phyloP scores from a whole-genome alignment of 1,140 invertebrate genomes.

The Dreissena rostriformis region DNA sequence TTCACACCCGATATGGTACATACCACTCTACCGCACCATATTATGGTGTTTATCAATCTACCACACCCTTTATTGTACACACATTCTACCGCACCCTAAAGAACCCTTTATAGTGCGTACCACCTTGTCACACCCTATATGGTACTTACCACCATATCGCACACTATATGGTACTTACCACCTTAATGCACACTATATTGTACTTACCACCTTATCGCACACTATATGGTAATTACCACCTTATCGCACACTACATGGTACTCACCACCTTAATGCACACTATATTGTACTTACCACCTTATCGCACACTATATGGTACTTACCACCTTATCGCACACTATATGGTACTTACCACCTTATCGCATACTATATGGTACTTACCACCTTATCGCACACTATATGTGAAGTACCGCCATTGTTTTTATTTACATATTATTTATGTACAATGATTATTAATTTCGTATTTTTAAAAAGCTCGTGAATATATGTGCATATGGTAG shows the following conservation, averaged over 20 bases:
- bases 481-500: background rate
- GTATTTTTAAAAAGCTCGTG: background rate
- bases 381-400: background rate
- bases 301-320: background rate
- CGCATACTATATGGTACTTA: background rate
- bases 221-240: background rate
- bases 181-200: background rate
- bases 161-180: background rate
- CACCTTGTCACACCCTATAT: background rate
- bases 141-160: background rate
- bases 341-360: too few species aligned
- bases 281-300: background rate
- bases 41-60: background rate
- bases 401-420: too few species aligned
- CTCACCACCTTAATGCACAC: background rate
- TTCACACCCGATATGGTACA: conserved; percentile 75
- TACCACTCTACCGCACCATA: background rate
- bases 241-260: too few species aligned
- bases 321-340: too few species aligned
- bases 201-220: background rate
- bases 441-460: background rate
- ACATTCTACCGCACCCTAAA: background rate
- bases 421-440: background rate
- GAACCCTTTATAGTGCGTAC: background rate
- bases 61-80: background rate